Percentiles rank a stretch among this genome's conserved stretches.
Evolutionary conservation across 92 coral and sea anemone species (phyloP).

Genomic region (Phenganax marumi): DNA sequence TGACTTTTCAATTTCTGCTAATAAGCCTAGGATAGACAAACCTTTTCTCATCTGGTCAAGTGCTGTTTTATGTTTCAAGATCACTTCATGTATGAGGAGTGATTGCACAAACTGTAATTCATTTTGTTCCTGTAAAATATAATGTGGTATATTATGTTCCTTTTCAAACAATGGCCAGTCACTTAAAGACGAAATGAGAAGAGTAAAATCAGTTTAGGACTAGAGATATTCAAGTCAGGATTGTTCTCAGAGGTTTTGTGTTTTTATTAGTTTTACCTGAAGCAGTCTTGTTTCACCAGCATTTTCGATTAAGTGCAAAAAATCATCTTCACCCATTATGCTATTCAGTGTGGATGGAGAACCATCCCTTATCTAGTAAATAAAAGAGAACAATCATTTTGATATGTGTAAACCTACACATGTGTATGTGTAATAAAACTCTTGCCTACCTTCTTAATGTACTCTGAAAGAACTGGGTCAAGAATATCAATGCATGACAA

Average conservation of each 20-base stretch:
- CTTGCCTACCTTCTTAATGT: slow-evolving; percentile 40
- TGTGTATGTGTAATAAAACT: background rate
- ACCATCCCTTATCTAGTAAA: slow-evolving; percentile 45
- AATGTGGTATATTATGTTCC: too few relatives aligned
- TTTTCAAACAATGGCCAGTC: too few relatives aligned
- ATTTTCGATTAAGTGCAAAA: slow-evolving; percentile 30
- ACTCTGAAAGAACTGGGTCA: slow-evolving; percentile 32
- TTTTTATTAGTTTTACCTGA: slow-evolving; percentile 32
- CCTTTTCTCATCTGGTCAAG: slow-evolving; percentile 34
- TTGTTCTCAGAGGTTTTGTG: background rate
- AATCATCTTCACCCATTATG: slow-evolving; percentile 32
- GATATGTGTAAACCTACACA: background rate
- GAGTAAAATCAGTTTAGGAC: too few relatives aligned
- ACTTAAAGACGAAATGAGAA: too few relatives aligned
- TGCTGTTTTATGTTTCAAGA: slow-evolving; percentile 32
- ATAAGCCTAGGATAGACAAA: slow-evolving; percentile 32
- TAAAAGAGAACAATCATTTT: slow-evolving; percentile 10
- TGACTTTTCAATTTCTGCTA: slow-evolving; percentile 50
- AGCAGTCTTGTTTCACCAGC: slow-evolving; percentile 48
- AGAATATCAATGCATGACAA: slow-evolving; percentile 49
- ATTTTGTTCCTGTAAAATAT: slow-evolving; percentile 25
- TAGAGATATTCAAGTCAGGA: background rate
- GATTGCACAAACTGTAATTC: slow-evolving; percentile 43
- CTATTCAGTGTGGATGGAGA: slow-evolving; percentile 31
- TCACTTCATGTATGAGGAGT: slow-evolving; percentile 29